Base-by-base conservation (phyloP, 2,113 vertebrate species). In the Syngnathus scovelli region DNA sequence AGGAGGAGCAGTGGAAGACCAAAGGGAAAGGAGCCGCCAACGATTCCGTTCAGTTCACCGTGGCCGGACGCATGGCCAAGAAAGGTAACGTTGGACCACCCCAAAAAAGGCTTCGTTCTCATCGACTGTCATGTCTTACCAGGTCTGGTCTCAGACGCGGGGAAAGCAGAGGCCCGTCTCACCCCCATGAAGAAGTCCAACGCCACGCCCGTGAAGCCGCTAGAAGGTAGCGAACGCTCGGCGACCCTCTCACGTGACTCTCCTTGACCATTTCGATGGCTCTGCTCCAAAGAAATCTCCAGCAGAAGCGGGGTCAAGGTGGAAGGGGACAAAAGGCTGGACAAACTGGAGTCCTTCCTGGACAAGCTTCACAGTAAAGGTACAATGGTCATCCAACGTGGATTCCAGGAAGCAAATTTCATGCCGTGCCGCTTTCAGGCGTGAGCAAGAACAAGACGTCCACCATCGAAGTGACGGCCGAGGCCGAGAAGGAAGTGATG, bases 321-420 rank as follows among this genome's bases (percentile, higher is more conserved):
- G 62, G 90, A 93, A 68, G 90, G 91, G 49, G 92, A 93, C 64
- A 92, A 92, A 71, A 86, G 91, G 8, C 86, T 93, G 0, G 92
- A 93, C 84, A 93, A 93, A 74, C 85, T 93, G 0, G 91, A 93
- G 76, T 92, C 89, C n/a, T 93, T 93, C 75, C 85, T 93, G 7
- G 91, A 92, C 79, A 91, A 87, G 74, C 88, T 93, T 19, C 90
- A 92, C 66, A 91, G 71, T 78, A 91, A 92, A 91, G 86, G 92
- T 92, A 72, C 41, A 11, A 19, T 46, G 41, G 10, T 12, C 10
- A 8, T 43, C 41, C 41, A 12, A 10, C 41, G 10, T 43, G 11
- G 41, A 43, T 43, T 43, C 12, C 1, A 2, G 10, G 12, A 11
- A 43, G 10, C 41, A 33, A 33, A 33, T 33, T 3, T 33, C 3